Evolutionary conservation across 1,140 invertebrate genomes (phyloP), one percentile per base, ranked within the genome.

Genomic region (Bombus huntii): DNA sequence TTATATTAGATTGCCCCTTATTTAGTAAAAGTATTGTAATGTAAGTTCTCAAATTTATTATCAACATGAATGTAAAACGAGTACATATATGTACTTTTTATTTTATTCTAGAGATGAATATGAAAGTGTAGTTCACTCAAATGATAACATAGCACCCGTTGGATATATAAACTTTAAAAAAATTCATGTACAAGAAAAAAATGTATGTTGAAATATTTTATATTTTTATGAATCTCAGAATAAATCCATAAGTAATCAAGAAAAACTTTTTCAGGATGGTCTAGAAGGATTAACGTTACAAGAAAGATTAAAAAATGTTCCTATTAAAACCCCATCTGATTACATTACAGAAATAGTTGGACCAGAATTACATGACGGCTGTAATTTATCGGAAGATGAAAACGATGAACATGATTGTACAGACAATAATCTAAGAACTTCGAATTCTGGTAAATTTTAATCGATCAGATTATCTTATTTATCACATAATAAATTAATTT

Each of bases 1-100:
- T 99, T 93, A 99, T 99, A 25, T 95, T 99, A 82, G 98, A 99
- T 96, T 99, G 99, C 95, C 99, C 99, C 34, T 95, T 99, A 70
- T 99, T 99, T 95, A 97, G 97, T 91, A 98, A 98, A 94, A 96
- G 97, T 93, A 97, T 99, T 94, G 96, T 98, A 86, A 96, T 99
- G 98, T 99, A 96, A 97, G 98, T 97, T 70, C 8, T 25, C 59
- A n/a, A 6, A 78, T 76, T 25, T 66, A 91, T 81, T 53, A 57
- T 83, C 75, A 65, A 71, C 3, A 2, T 78, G 13, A 37, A 59
- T 66, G 1, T 8, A 22, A 62, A 31, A 34, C 28, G 28, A 59
- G 12, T 22, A 68, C 2, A 57, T 44, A 62, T 44, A 77, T 65
- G 34, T 62, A 53, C 34, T 42, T 91, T 87, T 84, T 89, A 85